Base-by-base conservation (phyloP, 1,140 invertebrate genomes). In the Diabrotica undecimpunctata region DNA sequence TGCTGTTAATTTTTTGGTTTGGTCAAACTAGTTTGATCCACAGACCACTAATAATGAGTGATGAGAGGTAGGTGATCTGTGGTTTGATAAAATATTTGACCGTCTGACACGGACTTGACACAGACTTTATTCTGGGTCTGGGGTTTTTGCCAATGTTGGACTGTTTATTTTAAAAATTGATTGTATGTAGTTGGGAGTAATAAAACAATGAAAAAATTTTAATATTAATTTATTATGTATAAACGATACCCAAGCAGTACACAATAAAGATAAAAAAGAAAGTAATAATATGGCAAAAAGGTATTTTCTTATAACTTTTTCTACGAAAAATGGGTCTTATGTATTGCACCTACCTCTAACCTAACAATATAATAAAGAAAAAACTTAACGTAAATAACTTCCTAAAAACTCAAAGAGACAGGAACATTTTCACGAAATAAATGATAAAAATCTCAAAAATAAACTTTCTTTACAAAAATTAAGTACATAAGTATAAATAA, bases 311-410 rank as follows among this genome's bases (percentile, higher is more conserved):
- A 74, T 67, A 72, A 69, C 70, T 73, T 62, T 75, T 73, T 70
- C 69, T 74, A 14, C 51, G 62, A 67, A 50, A 71, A 67, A 69
- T 46, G 58, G 41, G n/a, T 46, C 41, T 46, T 46, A 46, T 69
- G 75, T 78, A 78, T 78, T 78, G 77, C 77, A 78, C 77, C 77
- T 78, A 78, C 75, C 74, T 74, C 75, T 78, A 78, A 74, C 66
- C 65, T 73, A 74, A 70, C 66, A 75, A 75, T 54, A 62, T 70
- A 70, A 68, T 70, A 67, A 70, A 70, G 41, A 74, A 74, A 70
- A 70, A 74, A 74, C 70, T 70, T 71, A 74, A 71, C 54, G 41
- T 46, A 10, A 73, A 70, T 54, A 71, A 65, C 41, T n/a, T 69
- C 66, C 66, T 70, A 73, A 71, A 68, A 64, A 46, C 41, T 46